phyloP scores from a whole-genome alignment of 2,113 vertebrate species.

The Nymphicus hollandicus region DNA sequence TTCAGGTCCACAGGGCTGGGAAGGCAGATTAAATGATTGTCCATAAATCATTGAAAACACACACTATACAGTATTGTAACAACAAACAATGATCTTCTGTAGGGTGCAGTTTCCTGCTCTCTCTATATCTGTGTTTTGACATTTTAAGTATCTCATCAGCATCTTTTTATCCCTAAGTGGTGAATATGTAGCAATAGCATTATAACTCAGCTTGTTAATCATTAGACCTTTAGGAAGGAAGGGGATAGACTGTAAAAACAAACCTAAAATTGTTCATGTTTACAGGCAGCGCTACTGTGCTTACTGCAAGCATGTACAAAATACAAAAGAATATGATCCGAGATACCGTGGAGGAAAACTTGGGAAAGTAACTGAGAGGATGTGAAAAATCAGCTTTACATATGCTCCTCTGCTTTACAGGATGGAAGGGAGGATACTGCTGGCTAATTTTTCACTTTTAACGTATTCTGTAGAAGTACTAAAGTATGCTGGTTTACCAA shows the following conservation, averaged over 20 bases:
- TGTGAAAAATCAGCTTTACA: neutral
- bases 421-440: neutral
- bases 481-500: neutral
- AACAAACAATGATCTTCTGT: constrained; percentile 12
- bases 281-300: neutral
- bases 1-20: constrained; percentile 28
- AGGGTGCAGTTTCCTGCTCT: constrained; percentile 46
- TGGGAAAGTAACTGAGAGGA: neutral
- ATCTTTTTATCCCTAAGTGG: neutral
- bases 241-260: constrained; percentile 26
- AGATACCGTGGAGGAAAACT: neutral
- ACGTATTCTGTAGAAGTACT: neutral
- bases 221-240: constrained; percentile 40
- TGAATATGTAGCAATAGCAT: neutral
- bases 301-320: neutral
- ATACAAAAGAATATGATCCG: neutral
- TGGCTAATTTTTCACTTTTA: neutral
- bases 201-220: neutral
- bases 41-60: constrained; percentile 29
- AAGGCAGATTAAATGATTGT: constrained; percentile 4
- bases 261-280: neutral
- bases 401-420: neutral
- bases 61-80: neutral
- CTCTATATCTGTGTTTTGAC: constrained; percentile 20
- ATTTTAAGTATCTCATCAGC: constrained; percentile 33